A percentile compares a stretch with the other conserved stretches of the same genome.
Evolutionary conservation across 1,140 invertebrate species (phyloP).

Genomic region (Drosophila insularis): DNA sequence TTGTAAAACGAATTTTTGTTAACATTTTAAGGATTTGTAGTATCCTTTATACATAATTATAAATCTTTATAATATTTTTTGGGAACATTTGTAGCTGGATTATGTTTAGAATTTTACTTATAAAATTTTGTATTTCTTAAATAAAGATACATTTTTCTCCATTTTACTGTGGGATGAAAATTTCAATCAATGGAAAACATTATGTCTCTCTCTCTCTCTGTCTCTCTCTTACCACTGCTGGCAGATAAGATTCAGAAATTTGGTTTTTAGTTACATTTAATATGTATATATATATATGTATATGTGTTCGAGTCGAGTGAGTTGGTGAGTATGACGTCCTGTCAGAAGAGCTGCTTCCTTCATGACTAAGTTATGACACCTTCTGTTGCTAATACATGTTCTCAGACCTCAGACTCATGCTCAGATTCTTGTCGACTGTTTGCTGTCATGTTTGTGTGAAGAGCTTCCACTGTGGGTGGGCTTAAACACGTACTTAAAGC

Average conservation of each 20-base stretch:
- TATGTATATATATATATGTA: neutral
- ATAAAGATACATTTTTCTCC: neutral
- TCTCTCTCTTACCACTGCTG: too few species aligned
- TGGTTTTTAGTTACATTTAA: slow-evolving; percentile 2
- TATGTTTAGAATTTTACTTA: too few species aligned
- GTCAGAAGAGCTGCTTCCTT: slow-evolving; percentile 34
- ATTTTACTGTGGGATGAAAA: neutral
- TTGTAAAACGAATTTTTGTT: too few species aligned
- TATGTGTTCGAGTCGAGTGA: too few species aligned
- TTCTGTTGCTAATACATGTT: slow-evolving; percentile 33
- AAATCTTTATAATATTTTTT: too few species aligned
- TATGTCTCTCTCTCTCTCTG: too few species aligned
- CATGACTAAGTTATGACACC: slow-evolving; percentile 60
- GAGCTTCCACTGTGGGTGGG: slow-evolving; percentile 34
- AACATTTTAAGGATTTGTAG: too few species aligned
- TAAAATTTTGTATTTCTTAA: too few species aligned
- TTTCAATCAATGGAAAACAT: neutral
- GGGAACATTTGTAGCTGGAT: too few species aligned
- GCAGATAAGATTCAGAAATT: neutral
- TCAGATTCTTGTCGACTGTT: slow-evolving; percentile 49
- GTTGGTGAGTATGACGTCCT: neutral
- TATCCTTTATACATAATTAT: too few species aligned
- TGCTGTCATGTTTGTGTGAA: slow-evolving; percentile 50
- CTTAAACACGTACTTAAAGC: slow-evolving; percentile 69
- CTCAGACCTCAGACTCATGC: neutral